Base-by-base conservation (phyloP, 2,797 vertebrate genomes). In the Rhadinocentrus ornatus region DNA sequence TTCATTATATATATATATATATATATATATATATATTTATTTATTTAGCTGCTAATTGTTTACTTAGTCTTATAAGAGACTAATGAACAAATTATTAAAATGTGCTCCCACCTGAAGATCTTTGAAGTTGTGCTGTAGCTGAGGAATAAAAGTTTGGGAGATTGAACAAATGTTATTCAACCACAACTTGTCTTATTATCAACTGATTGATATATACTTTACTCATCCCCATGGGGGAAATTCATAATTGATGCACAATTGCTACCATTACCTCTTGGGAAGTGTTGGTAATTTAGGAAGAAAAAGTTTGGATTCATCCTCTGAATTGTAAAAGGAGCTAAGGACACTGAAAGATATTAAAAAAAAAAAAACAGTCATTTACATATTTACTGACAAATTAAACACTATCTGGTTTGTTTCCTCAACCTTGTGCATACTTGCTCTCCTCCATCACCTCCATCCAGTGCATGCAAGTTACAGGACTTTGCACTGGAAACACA, bases 101-200 rank as follows among this genome's bases (percentile, higher is more conserved):
- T 62, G 9, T 1, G 32, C 13, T 22, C 94, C 84, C 92, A 98
- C 98, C 97, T 98, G 92, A 99, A 99, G 87, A 99, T 97, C 91
- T 98, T 99, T 73, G 97, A 97, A 63, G 97, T 97, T 27, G 96
- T 96, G 90, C 96, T 99, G 71, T 98, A 99, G 92, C 97, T 99
- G 80, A 32, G 1, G 81, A 34, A 77, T 20, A 83, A 84, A 62
- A 48, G 20, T 52, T 59, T 56, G 4, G 20, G 61, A 52, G 16
- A 41, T 56, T 55, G 3, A 18, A 69, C 3, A 66, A 61, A 79
- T 31, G n/a, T 73, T 59, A 66, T 7, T 70, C 1, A 59, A 52
- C 2, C 1, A 24, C 63, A 9, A 56, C 22, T 6, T 50, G 0
- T 12, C 20, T 31, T 35, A 3, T 66, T 22, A 32, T 2, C 22